Base-by-base conservation (phyloP, 2,113 vertebrate species). In the Columba livia region DNA sequence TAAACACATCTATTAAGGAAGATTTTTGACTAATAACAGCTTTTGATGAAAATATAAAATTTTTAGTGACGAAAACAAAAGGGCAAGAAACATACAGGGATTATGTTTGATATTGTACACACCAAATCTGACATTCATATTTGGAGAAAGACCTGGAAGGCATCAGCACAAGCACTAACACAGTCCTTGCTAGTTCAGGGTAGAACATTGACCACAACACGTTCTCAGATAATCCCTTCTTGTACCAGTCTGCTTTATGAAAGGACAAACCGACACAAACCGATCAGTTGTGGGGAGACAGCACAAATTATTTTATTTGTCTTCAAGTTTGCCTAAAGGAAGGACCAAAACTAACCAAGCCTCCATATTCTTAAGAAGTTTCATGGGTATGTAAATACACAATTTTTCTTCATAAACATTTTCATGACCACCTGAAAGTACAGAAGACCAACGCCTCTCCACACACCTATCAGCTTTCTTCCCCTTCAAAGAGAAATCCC, bases 301-400 rank as follows among this genome's bases (percentile, higher is more conserved):
- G n/a, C 26, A 89, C 4, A 28, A n/a, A 29, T 34, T 0, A 66
- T 5, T 61, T 36, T 0, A 40, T 34, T 23, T 29, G 6, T 67
- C 26, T 38, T 78, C 17, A 47, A 34, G 31, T 61, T 11, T 32
- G 15, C 50, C 58, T 57, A 28, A 77, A 79, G 29, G 31, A 29
- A 79, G 5, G 11, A 57, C 26, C 11, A 34, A 62, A 72, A 24
- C 29, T 25, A 67, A 44, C 6, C 57, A 56, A 47, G 79, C 12
- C 14, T 53, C 12, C 20, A 3, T 4, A 19, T 23, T 66, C 23
- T 56, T 38, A 1, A 50, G 4, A 65, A 32, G 12, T 26, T 40
- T 20, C 70, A 66, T 10, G 20, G 5, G 8, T 34, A 38, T 10
- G 20, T 36, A 66, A 90, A 74, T 0, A 84, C 8, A 47, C 6